phyloP scores from a whole-genome alignment of 2,113 vertebrate genomes.

The Odocoileus hemionus region DNA sequence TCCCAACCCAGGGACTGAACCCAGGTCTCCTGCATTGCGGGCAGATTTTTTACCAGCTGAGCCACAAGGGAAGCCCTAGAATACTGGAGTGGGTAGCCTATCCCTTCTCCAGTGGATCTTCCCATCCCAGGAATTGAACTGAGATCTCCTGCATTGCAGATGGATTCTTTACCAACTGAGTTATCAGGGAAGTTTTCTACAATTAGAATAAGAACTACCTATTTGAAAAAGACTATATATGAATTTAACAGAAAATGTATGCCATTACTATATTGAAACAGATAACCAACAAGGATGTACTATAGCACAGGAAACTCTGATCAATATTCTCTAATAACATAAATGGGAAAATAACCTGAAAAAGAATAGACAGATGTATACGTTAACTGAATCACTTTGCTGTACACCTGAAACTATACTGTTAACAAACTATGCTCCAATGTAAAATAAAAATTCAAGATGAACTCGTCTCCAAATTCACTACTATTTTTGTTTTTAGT shows the following conservation, averaged over 20 bases:
- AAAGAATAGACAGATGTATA: background rate
- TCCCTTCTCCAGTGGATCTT: background rate
- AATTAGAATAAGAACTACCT: background rate
- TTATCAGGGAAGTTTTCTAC: background rate
- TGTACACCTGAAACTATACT: background rate
- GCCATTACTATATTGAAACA: background rate
- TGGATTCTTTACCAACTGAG: background rate
- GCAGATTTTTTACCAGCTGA: background rate
- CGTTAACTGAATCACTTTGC: background rate
- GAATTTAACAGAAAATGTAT: background rate
- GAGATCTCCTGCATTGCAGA: background rate
- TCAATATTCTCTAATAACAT: background rate
- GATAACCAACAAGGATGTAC: background rate
- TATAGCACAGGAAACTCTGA: background rate
- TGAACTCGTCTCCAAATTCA: background rate
- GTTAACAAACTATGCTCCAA: background rate
- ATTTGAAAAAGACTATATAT: background rate
- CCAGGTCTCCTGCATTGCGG: background rate
- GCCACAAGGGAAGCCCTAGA: background rate
- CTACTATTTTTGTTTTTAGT: background rate
- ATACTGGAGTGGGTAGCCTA: background rate
- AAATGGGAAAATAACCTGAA: background rate
- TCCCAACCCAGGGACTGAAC: background rate
- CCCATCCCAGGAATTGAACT: background rate
- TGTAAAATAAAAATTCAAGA: background rate